phyloP scores from a whole-genome alignment of 1,140 invertebrate species.

The Ostrea denselamellosa region DNA sequence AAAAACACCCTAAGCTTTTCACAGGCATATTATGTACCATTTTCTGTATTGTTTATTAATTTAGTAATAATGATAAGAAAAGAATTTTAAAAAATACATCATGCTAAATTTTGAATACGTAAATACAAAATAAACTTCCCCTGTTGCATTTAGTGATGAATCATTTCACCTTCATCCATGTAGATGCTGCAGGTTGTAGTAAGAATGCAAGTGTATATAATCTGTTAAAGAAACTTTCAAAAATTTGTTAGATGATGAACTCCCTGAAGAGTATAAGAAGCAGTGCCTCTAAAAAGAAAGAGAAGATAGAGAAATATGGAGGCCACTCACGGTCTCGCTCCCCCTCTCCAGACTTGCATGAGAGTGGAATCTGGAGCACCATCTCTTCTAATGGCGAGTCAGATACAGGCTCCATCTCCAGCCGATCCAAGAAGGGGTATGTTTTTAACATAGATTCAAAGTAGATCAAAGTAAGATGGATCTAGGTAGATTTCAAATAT shows the following conservation, averaged over 20 bases:
- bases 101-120: too few relatives aligned
- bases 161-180: too few relatives aligned
- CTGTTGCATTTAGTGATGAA: too few relatives aligned
- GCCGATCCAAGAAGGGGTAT: conserved; percentile 63
- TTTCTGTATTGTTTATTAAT: too few relatives aligned
- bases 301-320: conserved; percentile 71
- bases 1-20: too few relatives aligned
- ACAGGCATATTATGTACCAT: too few relatives aligned
- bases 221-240: not conserved
- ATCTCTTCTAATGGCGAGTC: conserved; percentile 54
- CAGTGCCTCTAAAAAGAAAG: conserved; percentile 76
- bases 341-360: conserved; percentile 65
- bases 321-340: conserved; percentile 64
- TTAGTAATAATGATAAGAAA: too few relatives aligned
- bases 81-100: too few relatives aligned
- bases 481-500: too few relatives aligned
- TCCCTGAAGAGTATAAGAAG: conserved; percentile 73
- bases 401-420: conserved; percentile 53
- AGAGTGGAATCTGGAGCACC: conserved; percentile 71
- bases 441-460: not conserved
- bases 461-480: not conserved
- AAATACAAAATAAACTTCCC: too few relatives aligned
- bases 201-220: too few relatives aligned
- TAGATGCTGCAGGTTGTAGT: too few relatives aligned
- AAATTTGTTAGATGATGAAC: conserved; percentile 65